phyloP scores from a whole-genome alignment of 2,113 vertebrate genomes.

The Otolemur garnettii region DNA sequence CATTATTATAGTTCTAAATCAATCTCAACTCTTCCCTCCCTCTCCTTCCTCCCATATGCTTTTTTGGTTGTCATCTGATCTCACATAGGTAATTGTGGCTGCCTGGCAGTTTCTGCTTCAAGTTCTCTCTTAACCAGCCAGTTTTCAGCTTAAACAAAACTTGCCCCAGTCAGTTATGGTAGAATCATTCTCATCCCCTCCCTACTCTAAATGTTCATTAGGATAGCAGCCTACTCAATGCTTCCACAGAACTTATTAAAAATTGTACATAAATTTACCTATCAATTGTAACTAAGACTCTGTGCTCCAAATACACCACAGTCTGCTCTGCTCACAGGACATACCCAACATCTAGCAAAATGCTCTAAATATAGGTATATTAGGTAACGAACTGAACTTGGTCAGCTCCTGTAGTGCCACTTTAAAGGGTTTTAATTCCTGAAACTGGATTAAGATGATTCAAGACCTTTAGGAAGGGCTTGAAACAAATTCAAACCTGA shows the following conservation, averaged over 20 bases:
- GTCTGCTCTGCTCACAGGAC: neutral
- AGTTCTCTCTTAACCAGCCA: slow-evolving; percentile 27
- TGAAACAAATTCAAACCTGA: slow-evolving; percentile 44
- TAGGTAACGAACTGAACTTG: neutral
- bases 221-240: neutral
- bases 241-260: neutral
- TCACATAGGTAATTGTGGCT: neutral
- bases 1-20: slow-evolving; percentile 1
- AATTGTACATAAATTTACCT: slow-evolving; percentile 14
- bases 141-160: slow-evolving; percentile 36
- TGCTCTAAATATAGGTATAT: neutral
- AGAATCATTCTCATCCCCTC: neutral
- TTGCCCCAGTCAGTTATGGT: neutral
- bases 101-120: neutral
- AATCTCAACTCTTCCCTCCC: neutral
- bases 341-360: neutral
- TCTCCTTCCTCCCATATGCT: neutral
- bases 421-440: neutral
- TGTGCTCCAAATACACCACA: neutral
- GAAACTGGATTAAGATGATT: slow-evolving; percentile 63
- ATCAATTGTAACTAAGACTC: slow-evolving; percentile 42
- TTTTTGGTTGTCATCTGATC: slow-evolving; percentile 6
- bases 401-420: neutral
- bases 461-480: neutral
- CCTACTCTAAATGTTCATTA: neutral